Base-by-base conservation (phyloP, 2,113 vertebrate species). In the Lepisosteus oculatus region DNA sequence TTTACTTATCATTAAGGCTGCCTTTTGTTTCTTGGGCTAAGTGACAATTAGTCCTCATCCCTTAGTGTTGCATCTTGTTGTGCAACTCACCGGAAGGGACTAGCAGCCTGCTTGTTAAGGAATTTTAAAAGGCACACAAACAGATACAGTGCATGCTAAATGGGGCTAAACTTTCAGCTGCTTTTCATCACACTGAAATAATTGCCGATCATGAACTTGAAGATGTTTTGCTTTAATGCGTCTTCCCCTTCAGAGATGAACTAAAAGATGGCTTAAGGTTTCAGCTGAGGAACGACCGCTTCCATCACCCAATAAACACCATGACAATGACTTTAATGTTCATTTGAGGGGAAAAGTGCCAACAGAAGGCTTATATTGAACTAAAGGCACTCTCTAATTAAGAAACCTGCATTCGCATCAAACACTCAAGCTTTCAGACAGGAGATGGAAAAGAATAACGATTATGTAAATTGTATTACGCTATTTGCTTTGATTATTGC, bases 401-500 rank as follows among this genome's bases (percentile, higher is more conserved):
- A 82, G 82, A 86, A 83, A 91, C 84, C 88, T 86, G 87, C 87
- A 85, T 83, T 78, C 85, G 85, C 88, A 87, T 88, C 83, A 83
- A 84, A 81, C 83, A 76, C 81, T 79, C 80, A 79, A 77, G 80
- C 82, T 85, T 84, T 82, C 85, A 89, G 85, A 85, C 82, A 88
- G 82, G 81, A 80, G 77, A 84, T 67, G 71, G 81, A 84, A 80
- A 78, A 88, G 80, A 78, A 83, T 81, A 85, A 86, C 84, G 79
- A 85, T 90, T 87, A 84, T 89, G 86, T 87, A 88, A 89, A 90
- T 86, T 78, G 84, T 85, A 89, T 92, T 91, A 90, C 85, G 91
- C 85, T 75, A 84, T 54, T 80, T 77, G 84, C 85, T 86, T 87
- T 88, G 87, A 91, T 88, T 83, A 79, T 90, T 92, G 87, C 89